Conservation (phyloP, 2,113 vertebrate genomes). For the Pelobates fuscus region DNA sequence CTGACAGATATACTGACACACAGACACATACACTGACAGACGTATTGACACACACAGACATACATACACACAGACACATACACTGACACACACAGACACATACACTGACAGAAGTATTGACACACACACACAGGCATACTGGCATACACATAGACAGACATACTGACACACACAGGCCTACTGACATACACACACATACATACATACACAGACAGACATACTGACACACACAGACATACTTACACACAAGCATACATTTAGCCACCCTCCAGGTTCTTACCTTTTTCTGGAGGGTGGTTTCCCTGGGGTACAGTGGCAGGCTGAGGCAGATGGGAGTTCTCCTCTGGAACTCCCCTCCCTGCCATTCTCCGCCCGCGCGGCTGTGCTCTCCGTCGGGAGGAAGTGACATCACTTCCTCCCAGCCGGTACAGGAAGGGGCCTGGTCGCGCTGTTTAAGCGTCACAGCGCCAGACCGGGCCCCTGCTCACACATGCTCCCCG, state of each 20-base stretch:
- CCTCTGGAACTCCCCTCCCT: too few species aligned
- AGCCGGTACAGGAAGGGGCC: too few species aligned
- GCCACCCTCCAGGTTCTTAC: too few species aligned
- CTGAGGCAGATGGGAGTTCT: too few species aligned
- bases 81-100: background rate
- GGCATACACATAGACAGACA: background rate
- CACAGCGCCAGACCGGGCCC: too few species aligned
- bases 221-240: background rate
- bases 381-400: too few species aligned
- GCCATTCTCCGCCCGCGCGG: too few species aligned
- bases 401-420: too few species aligned
- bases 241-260: background rate
- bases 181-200: background rate
- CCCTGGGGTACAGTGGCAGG: too few species aligned
- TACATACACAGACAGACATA: background rate
- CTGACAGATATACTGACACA: background rate
- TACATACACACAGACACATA: background rate
- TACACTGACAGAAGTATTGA: background rate
- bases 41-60: background rate
- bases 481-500: too few species aligned
- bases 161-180: background rate
- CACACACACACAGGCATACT: background rate
- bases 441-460: too few species aligned
- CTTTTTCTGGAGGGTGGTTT: too few species aligned
- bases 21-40: background rate